A percentile compares a stretch with the other conserved stretches of the same genome.
Evolutionary conservation across 2,888 invertebrate species (phyloP).

Genomic region (Agrenia bidenticulata): DNA sequence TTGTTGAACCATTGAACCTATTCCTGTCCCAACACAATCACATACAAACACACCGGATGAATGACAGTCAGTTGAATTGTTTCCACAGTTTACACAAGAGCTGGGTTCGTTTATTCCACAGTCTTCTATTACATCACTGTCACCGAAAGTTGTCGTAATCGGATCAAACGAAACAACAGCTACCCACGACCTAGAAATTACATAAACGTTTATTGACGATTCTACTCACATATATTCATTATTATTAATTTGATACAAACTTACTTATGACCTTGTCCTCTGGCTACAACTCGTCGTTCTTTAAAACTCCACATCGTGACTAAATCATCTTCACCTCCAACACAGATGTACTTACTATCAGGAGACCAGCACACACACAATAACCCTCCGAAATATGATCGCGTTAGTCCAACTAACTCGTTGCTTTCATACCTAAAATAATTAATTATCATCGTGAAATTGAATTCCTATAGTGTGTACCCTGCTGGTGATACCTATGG

Average conservation of each 20-base stretch:
- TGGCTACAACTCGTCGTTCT: conserved; percentile 90
- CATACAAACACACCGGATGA: conserved; percentile 51
- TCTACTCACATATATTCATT: no score
- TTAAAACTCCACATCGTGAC: conserved; percentile 95
- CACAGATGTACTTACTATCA: conserved; percentile 90
- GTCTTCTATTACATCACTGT: conserved; percentile 60
- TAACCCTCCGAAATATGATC: conserved; percentile 97
- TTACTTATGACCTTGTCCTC: conserved; percentile 72
- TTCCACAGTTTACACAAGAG: conserved; percentile 35
- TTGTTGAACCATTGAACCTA: conserved; percentile 34
- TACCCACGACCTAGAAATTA: conserved; percentile 76
- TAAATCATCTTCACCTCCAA: conserved; percentile 97
- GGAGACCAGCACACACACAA: conserved; percentile 98
- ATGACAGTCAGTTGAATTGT: conserved; percentile 46
- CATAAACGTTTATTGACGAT: neutral
- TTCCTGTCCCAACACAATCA: conserved; percentile 46
- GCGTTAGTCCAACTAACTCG: conserved; percentile 89
- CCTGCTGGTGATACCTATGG: neutral
- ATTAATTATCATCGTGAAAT: conserved; percentile 55
- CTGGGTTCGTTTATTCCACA: conserved; percentile 53
- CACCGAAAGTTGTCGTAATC: conserved; percentile 72
- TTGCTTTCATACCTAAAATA: conserved; percentile 84
- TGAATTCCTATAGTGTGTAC: conserved; percentile 54
- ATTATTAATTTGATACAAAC: conserved; percentile 6
- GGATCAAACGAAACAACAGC: conserved; percentile 94